Conservation (phyloP, 2,113 vertebrate species). For the Campylomormyrus numenius region DNA sequence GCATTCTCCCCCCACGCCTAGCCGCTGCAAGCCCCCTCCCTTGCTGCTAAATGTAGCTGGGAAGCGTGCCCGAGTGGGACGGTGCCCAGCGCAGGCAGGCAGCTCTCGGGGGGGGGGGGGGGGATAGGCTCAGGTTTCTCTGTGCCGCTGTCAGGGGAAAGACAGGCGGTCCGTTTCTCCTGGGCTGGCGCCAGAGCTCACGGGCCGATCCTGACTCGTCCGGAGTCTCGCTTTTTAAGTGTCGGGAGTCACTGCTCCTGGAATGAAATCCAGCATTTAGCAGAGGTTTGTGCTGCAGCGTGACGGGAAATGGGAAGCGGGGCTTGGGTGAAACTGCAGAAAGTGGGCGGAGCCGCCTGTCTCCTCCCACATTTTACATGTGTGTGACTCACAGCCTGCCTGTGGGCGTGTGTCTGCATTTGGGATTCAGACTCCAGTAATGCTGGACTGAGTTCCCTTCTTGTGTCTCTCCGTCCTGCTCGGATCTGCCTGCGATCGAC, state of each 20-base stretch:
- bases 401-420: constrained; percentile 35
- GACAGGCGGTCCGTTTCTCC: not conserved
- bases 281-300: constrained; percentile 14
- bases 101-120: not conserved
- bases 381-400: constrained; percentile 41
- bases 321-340: constrained; percentile 25
- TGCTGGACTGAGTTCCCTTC: constrained; percentile 28
- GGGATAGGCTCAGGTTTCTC: not conserved
- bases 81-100: not conserved
- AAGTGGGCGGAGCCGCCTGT: constrained; percentile 33
- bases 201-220: not conserved
- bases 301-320: not conserved
- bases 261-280: constrained; percentile 23
- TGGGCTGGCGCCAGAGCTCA: not conserved
- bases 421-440: constrained; percentile 40
- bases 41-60: not conserved
- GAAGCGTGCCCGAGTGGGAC: not conserved
- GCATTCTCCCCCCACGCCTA: not conserved
- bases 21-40: not conserved
- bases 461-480: not conserved
- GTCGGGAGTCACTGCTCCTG: not conserved
- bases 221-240: not conserved
- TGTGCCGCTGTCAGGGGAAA: not conserved
- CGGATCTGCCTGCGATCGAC: not conserved
- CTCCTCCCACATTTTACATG: constrained; percentile 40